Conservation (phyloP, 2,797 vertebrate genomes). For the Poecile montanus region DNA sequence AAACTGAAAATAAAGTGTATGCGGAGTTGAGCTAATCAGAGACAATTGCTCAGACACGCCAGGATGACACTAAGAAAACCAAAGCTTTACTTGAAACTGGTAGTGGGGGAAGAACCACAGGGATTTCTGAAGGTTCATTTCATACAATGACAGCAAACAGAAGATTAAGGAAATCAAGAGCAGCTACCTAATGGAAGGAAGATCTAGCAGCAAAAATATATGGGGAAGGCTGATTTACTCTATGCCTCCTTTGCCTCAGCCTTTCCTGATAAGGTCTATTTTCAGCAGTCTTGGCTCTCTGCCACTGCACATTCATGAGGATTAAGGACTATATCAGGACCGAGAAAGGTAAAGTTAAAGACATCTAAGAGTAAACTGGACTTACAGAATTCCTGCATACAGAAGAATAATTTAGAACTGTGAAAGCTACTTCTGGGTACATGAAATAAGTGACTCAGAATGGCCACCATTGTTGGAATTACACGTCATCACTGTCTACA, state of each 20-base stretch:
- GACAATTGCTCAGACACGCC: background rate
- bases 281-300: background rate
- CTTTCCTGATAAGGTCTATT: background rate
- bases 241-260: background rate
- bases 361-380: background rate
- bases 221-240: background rate
- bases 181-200: background rate
- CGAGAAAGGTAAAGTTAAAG: background rate
- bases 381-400: background rate
- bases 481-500: background rate
- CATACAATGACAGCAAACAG: background rate
- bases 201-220: background rate
- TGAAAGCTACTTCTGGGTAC: background rate
- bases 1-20: background rate
- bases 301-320: background rate
- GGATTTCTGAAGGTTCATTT: background rate
- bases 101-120: background rate
- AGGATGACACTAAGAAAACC: background rate
- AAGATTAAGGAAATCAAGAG: background rate
- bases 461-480: background rate
- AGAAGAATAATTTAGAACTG: background rate
- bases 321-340: background rate
- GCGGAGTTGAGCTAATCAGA: background rate
- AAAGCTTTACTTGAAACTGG: background rate
- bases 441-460: background rate